Evolutionary conservation across 2,888 invertebrate genomes (phyloP), one percentile per base, ranked within the genome.

Genomic region (Drosophila subquinaria): DNA sequence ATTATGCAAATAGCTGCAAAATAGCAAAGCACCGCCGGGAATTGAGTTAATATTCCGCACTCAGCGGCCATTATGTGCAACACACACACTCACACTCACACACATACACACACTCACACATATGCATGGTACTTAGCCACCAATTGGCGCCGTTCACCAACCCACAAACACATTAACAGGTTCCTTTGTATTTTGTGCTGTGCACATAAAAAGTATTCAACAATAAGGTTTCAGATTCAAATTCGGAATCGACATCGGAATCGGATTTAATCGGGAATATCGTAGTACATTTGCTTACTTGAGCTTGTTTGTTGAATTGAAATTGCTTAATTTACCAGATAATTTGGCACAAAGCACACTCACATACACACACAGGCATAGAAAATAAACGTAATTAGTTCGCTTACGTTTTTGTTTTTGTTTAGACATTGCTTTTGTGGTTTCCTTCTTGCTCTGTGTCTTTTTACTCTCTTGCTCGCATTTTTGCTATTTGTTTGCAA

Each of bases 321-420:
- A 90, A 90, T 90, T 89, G 87, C 88, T 85, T 88, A 85, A 90
- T 90, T 89, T 88, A 80, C 70, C 84, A 82, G 79, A 82, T 86
- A 89, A 86, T 86, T 88, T 79, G 75, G 52, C 67, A 69, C 36
- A 69, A 69, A 73, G 70, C 79, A 64, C 56, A 30, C 5, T 63
- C 56, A 57, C 23, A 69, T 43, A 62, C 35, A 35, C 23, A 56
- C 43, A 35, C 35, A 43, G n/a, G 3, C 35, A 42, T 57, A 27
- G 36, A 23, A 66, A 65, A 68, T 68, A 57, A 73, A 76, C 64
- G 65, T 76, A 82, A 82, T 83, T 82, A 83, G 79, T 69, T 59
- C 64, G 62, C 42, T 42, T 53, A 42, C 27, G 52, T 50, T 35
- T 60, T 61, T 69, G 59, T 70, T 79, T 79, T 61, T 69, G 57